These are phyloP conservation scores for Argynnis bischoffii DNA, from an alignment of 2,888 invertebrate species.

Conservation along the genomic window DNA sequence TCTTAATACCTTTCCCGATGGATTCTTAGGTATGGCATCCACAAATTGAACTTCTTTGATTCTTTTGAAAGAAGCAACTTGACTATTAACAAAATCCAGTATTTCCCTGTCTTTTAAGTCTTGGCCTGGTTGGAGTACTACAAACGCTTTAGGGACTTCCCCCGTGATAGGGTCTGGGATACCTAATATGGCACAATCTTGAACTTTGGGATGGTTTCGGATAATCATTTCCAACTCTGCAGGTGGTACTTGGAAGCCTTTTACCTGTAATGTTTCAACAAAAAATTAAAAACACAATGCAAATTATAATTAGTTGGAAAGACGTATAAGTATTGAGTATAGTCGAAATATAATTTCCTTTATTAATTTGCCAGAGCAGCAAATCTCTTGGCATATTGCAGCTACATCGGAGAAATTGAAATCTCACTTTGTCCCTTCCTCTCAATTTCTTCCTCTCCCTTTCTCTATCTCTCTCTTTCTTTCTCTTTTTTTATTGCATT, in stretches of 20 bases:
- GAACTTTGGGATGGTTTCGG: conserved; percentile 87
- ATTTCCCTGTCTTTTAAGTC: conserved; percentile 80
- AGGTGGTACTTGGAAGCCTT: conserved; percentile 91
- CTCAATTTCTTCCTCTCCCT: no score
- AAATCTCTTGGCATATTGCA: no score
- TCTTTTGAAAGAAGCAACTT: conserved; percentile 89
- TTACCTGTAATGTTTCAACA: conserved; percentile 70
- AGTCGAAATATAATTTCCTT: no score
- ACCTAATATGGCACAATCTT: conserved; percentile 93
- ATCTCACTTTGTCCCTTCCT: no score
- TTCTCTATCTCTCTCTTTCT: no score
- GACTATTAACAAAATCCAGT: conserved; percentile 84
- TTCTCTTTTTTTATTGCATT: no score
- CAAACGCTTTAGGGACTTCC: conserved; percentile 89
- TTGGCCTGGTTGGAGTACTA: conserved; percentile 80
- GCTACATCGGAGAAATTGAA: no score
- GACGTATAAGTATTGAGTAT: background rate
- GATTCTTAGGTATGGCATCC: conserved; percentile 87
- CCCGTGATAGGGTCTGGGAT: conserved; percentile 87
- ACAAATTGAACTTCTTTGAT: conserved; percentile 86
- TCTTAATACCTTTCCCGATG: conserved; percentile 90
- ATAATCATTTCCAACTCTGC: conserved; percentile 92
- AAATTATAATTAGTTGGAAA: background rate
- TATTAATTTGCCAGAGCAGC: no score
- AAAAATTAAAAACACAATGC: background rate